A percentile compares a stretch with the other conserved stretches of the same genome.
These are phyloP conservation scores for Tethea ocularis DNA, from an alignment of 2,888 invertebrate species.

Conservation along the genomic window DNA sequence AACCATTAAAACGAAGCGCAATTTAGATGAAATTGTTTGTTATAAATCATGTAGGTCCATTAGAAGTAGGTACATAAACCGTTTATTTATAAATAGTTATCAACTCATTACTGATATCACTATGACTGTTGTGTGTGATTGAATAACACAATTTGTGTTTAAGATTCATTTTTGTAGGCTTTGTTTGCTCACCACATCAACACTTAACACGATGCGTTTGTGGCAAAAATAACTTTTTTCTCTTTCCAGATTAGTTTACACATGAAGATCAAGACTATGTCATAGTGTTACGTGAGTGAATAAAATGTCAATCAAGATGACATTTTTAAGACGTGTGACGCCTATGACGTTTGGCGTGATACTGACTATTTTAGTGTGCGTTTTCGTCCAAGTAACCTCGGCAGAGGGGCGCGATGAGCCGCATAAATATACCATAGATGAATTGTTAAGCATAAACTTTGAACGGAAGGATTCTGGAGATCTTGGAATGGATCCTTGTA, in stretches of 20 bases:
- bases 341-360: conserved; percentile 47
- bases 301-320: conserved; percentile 51
- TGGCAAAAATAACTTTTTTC: conserved; percentile 15
- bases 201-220: too few species aligned
- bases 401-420: conserved; percentile 63
- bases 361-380: conserved; percentile 60
- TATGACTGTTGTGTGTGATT: background rate
- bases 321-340: conserved; percentile 52
- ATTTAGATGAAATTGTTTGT: conserved; percentile 4
- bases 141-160: background rate
- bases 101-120: background rate
- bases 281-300: conserved; percentile 50
- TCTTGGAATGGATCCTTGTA: conserved; percentile 93
- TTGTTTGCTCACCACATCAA: background rate
- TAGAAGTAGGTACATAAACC: background rate
- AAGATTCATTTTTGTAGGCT: background rate
- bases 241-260: conserved; percentile 65
- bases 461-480: conserved; percentile 88
- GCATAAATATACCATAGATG: conserved; percentile 86
- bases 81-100: conserved; percentile 2
- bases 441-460: conserved; percentile 86
- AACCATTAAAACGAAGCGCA: background rate
- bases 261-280: conserved; percentile 51
- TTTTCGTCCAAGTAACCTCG: conserved; percentile 45
- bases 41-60: background rate